Conservation (phyloP, 2,888 invertebrate species). For the Drosophila anomalata region DNA sequence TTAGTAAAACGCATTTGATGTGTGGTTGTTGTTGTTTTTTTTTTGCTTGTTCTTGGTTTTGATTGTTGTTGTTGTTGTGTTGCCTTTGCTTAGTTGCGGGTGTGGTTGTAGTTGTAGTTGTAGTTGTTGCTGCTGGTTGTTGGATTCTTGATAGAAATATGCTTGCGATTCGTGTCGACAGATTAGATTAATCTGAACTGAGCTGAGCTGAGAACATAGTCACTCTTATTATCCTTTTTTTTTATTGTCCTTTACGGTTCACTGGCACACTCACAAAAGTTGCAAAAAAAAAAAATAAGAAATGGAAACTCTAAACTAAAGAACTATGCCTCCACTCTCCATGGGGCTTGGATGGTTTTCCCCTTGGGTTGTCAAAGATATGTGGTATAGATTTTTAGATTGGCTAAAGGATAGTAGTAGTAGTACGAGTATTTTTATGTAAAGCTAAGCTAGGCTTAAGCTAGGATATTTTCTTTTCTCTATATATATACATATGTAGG, state of each 20-base stretch:
- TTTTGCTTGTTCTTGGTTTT: conserved; percentile 23
- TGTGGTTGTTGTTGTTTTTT: conserved; percentile 29
- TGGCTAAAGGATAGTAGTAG: conserved; percentile 37
- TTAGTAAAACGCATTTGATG: conserved; percentile 41
- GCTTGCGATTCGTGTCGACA: conserved; percentile 54
- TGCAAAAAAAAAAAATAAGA: background rate
- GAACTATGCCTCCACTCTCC: background rate
- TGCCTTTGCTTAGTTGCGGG: conserved; percentile 15
- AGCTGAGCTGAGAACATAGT: conserved; percentile 28
- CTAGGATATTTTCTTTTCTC: conserved; percentile 46
- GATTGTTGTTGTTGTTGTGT: conserved; percentile 55
- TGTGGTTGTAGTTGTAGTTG: conserved; percentile 48
- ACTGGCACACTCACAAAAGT: conserved; percentile 18
- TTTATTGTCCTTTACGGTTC: background rate
- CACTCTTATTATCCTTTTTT: conserved; percentile 18
- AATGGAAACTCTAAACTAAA: conserved; percentile 15
- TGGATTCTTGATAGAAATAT: conserved; percentile 44
- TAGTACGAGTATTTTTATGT: conserved; percentile 49
- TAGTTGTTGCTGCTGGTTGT: conserved; percentile 16
- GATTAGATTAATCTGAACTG: conserved; percentile 40
- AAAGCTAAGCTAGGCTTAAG: conserved; percentile 64
- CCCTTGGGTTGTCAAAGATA: conserved; percentile 54
- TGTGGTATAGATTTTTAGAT: conserved; percentile 35
- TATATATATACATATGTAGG: conserved; percentile 26
- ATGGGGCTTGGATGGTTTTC: conserved; percentile 10